Evolutionary conservation across 2,113 vertebrate genomes (phyloP).

Genomic region (Xiphias gladius): DNA sequence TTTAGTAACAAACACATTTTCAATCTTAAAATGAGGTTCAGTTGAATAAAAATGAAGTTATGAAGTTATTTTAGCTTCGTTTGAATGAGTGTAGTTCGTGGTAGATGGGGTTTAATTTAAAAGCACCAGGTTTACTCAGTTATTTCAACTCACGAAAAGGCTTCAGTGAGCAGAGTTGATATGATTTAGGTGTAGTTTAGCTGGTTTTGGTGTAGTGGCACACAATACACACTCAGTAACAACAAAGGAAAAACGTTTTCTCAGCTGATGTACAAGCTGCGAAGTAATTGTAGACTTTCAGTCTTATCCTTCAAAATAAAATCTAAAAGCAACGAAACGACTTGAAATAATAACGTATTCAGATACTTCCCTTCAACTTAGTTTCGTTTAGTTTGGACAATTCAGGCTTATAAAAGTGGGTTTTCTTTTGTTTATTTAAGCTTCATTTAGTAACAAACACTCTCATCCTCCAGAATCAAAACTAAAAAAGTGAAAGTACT

Average conservation of each 20-base stretch:
- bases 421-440: not conserved
- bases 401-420: too few species aligned
- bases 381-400: not conserved
- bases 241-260: constrained; percentile 80
- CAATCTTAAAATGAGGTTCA: not conserved
- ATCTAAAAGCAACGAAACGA: not conserved
- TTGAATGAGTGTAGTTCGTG: too few species aligned
- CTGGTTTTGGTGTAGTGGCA: not conserved
- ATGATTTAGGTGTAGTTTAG: not conserved
- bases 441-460: not conserved
- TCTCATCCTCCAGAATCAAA: too few species aligned
- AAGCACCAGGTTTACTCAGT: too few species aligned
- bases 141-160: too few species aligned
- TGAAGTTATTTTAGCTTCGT: not conserved
- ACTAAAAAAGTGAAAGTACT: not conserved
- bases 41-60: too few species aligned
- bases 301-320: not conserved
- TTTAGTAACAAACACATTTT: not conserved
- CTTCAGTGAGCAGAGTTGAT: too few species aligned
- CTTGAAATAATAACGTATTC: not conserved
- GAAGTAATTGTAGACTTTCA: not conserved
- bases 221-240: constrained; percentile 64
- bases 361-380: not conserved
- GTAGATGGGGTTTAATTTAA: too few species aligned
- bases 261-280: constrained; percentile 70